Conservation (phyloP, 2,797 vertebrate species). For the Brachymystax lenok region DNA sequence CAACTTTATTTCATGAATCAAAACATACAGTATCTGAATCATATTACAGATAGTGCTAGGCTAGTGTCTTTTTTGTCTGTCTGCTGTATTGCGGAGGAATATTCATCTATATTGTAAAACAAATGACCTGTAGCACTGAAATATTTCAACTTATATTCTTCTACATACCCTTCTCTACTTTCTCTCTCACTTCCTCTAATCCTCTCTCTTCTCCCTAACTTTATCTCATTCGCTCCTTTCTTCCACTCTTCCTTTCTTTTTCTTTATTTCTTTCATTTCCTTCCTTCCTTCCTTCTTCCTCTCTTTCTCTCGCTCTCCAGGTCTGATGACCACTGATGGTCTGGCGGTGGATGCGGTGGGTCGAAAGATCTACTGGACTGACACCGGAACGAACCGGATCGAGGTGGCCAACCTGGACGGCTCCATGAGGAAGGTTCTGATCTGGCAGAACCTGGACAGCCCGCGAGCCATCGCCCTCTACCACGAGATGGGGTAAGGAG, state of each 20-base stretch:
- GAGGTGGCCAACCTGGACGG: constrained; percentile 96
- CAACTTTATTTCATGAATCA: neutral
- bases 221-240: neutral
- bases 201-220: neutral
- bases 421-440: constrained; percentile 94
- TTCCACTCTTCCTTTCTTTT: neutral
- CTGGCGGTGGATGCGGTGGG: constrained; percentile 91
- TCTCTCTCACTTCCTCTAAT: constrained; percentile 1
- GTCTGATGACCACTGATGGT: constrained; percentile 94
- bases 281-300: neutral
- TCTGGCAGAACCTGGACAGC: constrained; percentile 96
- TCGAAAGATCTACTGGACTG: constrained; percentile 96
- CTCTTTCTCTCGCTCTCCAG: constrained; percentile 59
- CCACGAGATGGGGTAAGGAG: constrained; percentile 91
- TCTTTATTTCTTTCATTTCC: too few relatives aligned
- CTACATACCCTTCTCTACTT: neutral
- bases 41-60: neutral
- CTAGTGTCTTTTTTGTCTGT: neutral
- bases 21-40: neutral
- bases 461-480: constrained; percentile 96
- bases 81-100: neutral
- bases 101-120: neutral
- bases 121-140: neutral
- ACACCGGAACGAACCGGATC: constrained; percentile 96
- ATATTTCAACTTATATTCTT: neutral